Base-by-base conservation (phyloP, 2,797 vertebrate genomes). In the Botia almorhae region DNA sequence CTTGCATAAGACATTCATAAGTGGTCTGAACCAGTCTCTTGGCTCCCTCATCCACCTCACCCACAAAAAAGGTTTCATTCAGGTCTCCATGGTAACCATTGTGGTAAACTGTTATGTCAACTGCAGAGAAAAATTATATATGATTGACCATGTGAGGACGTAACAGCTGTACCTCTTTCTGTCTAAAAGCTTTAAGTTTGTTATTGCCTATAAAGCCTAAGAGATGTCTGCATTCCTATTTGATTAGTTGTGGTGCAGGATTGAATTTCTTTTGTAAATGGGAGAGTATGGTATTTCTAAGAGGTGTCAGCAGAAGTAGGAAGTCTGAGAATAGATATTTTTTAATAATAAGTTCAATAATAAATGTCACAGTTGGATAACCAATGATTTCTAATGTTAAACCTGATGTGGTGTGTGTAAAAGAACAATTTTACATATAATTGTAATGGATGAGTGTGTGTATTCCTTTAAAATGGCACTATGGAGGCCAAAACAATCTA, bases 1-100 rank as follows among this genome's bases (percentile, higher is more conserved):
- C 94, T 92, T 99, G 98, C 98, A 99, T 99, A 89, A 99, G 95
- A 93, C 98, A 99, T 93, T 99, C 98, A 0, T 96, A 99, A 0
- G 98, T 99, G 14, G 97, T 98, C 85, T 96, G 96, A 61, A 99
- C 97, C 84, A 99, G 94, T 76, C 92, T 96, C 90, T 94, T 96
- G 2, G 94, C 96, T 86, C 90, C 96, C 86, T 99, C 98, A 1
- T 99, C 98, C 87, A 97, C 94, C 0, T 99, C 97, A 0, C 98
- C 98, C 3, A 99, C 92, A 68, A 94, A 99, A 91, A 99, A 99
- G 0, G 98, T 99, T 91, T 99, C 98, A 0, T 99, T 99, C 80
- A 99, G 95, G 90, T 99, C 98, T 11, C 98, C 98, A 1, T 99
- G 98, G 90, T 97, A 99, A 90, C 98, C 97, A 3, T 96, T 98